Base-by-base conservation (phyloP, 1,140 invertebrate species). In the Aphelinus certus region DNA sequence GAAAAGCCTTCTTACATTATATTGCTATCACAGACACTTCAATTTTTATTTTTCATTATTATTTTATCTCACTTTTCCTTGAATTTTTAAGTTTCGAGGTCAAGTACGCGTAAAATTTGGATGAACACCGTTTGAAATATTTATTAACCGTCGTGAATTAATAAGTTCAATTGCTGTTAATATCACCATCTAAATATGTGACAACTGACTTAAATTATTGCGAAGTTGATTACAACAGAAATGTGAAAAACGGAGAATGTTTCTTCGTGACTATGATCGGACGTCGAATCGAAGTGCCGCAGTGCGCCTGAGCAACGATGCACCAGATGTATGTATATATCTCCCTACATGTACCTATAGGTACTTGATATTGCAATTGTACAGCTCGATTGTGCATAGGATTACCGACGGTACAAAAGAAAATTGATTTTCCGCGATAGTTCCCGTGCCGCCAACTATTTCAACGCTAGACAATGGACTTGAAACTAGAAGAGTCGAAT, bases 371-470 rank as follows among this genome's bases (percentile, higher is more conserved):
- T 9, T 70, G 58, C 68, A 49, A 46, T 51, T 51, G 47, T 57
- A 55, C 66, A n/a, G 66, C 43, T 48, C n/a, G 3, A 10, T 26
- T 48, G n/a, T 58, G 48, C 46, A 68, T 68, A 68, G 2, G 6
- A 26, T 26, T 26, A 26, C 26, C 26, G 26, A 26, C 26, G 26
- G 26, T 26, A 26, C 47, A 57, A 47, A 26, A 46, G 43, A 58
- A 68, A 58, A 68, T 68, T 58, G 66, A 68, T 68, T 68, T 68
- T 68, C 55, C 66, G 58, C 47, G 26, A 58, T 68, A 6, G 42
- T 66, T 66, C 26, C 9, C 49, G 43, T 43, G 58, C 9, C 4
- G 9, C 42, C 43, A 4, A 42, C 58, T 61, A 9, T 61, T 61
- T 61, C 49, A 51, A 3, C 10, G 48, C 42, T 26, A 65, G 45